phyloP scores from a whole-genome alignment of 2,113 vertebrate species.

The Dipodomys stephensi region DNA sequence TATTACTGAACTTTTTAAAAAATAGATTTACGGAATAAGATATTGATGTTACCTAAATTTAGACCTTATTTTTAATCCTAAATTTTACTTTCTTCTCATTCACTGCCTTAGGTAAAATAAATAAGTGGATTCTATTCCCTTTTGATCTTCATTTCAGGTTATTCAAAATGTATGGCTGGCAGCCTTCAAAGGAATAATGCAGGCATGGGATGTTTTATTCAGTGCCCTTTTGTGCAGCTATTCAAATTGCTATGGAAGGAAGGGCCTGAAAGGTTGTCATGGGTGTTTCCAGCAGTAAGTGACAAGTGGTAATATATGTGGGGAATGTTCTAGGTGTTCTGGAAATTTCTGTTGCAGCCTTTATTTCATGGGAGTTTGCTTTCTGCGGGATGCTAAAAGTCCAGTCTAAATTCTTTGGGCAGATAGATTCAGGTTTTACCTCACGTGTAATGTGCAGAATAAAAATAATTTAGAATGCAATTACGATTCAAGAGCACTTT shows the following conservation, averaged over 20 bases:
- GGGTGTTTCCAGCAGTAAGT: constrained; percentile 48
- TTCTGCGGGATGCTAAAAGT: not conserved
- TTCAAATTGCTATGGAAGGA: constrained; percentile 52
- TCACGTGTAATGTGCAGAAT: not conserved
- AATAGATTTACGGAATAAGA: not conserved
- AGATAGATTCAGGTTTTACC: not conserved
- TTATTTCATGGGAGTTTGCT: constrained; percentile 55
- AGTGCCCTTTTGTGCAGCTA: constrained; percentile 53
- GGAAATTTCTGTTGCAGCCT: constrained; percentile 9
- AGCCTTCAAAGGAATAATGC: constrained; percentile 69
- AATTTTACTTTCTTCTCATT: constrained; percentile 70
- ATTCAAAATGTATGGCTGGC: constrained; percentile 76
- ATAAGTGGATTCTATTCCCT: constrained; percentile 60
- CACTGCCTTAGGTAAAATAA: constrained; percentile 71
- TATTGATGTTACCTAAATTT: constrained; percentile 24
- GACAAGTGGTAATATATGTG: constrained; percentile 39
- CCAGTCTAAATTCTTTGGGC: constrained; percentile 29
- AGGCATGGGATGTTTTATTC: constrained; percentile 72
- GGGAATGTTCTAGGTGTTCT: not conserved
- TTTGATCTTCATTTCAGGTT: constrained; percentile 80
- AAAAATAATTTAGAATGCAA: constrained; percentile 46
- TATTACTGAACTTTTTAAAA: not conserved
- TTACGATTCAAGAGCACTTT: not conserved
- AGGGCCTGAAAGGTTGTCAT: constrained; percentile 53
- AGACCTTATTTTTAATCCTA: constrained; percentile 35